Evolutionary conservation across 1,140 invertebrate genomes (phyloP).

Genomic region (Ectropis grisescens): DNA sequence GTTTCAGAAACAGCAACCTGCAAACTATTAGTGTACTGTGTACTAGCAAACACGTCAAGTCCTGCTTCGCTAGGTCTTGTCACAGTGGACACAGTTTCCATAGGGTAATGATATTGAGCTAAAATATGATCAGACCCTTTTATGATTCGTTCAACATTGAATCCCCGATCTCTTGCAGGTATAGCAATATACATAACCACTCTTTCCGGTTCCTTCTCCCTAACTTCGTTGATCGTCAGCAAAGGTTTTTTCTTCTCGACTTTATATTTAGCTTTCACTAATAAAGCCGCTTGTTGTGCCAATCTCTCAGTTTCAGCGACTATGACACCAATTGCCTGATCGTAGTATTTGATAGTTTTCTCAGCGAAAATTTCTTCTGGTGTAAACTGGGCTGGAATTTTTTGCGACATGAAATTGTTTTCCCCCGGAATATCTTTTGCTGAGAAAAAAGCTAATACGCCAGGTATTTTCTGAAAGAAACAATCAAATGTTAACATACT

Average conservation of each 20-base stretch:
- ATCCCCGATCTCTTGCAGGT: constrained; percentile 31
- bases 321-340: constrained; percentile 82
- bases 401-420: constrained; percentile 69
- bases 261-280: constrained; percentile 78
- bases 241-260: constrained; percentile 44
- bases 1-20: constrained; percentile 73
- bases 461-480: constrained; percentile 72
- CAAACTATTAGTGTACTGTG: constrained; percentile 75
- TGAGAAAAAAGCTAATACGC: constrained; percentile 80
- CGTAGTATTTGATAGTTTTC: constrained; percentile 73
- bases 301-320: constrained; percentile 75
- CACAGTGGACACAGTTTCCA: constrained; percentile 75
- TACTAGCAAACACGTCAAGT: constrained; percentile 66
- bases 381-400: constrained; percentile 69
- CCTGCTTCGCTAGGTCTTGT: constrained; percentile 75
- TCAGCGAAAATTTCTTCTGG: constrained; percentile 71
- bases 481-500: too few species aligned
- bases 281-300: constrained; percentile 75
- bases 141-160: constrained; percentile 51
- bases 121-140: constrained; percentile 52
- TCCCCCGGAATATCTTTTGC: constrained; percentile 82
- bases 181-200: constrained; percentile 14
- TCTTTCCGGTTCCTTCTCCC: constrained; percentile 56
- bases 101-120: constrained; percentile 72
- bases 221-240: constrained; percentile 73